A percentile compares a stretch with the other conserved stretches of the same genome.
These are phyloP conservation scores for Fregata magnificens DNA, from an alignment of 2,113 vertebrate genomes.

Conservation along the genomic window DNA sequence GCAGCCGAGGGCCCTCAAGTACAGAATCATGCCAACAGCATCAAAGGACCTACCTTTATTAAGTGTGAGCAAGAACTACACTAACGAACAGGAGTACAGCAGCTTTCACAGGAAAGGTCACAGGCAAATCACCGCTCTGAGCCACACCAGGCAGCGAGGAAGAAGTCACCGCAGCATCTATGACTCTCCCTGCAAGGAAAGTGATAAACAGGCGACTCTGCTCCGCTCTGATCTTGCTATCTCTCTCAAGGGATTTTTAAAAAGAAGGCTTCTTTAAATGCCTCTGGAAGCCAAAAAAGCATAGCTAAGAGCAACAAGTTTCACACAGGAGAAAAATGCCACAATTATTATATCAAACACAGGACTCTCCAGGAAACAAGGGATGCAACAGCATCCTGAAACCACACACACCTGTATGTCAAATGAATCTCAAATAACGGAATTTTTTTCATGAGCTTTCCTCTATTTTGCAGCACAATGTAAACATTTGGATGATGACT, in stretches of 20 bases:
- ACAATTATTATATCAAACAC: neutral
- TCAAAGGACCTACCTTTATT: neutral
- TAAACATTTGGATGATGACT: neutral
- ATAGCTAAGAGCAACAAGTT: neutral
- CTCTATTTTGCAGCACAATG: neutral
- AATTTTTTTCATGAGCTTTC: neutral
- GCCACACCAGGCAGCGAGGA: neutral
- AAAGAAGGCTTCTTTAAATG: neutral
- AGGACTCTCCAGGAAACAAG: neutral
- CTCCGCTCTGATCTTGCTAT: neutral
- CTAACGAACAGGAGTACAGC: neutral
- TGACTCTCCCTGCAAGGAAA: neutral
- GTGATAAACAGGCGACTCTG: neutral
- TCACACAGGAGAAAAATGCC: neutral
- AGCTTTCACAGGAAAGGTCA: neutral
- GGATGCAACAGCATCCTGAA: neutral
- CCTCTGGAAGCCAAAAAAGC: neutral
- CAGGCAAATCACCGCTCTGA: neutral
- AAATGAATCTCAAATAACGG: neutral
- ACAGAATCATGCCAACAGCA: neutral
- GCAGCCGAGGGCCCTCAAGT: neutral
- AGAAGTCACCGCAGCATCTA: neutral
- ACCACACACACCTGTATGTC: neutral
- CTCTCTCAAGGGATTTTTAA: neutral
- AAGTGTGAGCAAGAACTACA: neutral